phyloP scores from a whole-genome alignment of 1,140 invertebrate genomes.

The Heliconius melpomene region DNA sequence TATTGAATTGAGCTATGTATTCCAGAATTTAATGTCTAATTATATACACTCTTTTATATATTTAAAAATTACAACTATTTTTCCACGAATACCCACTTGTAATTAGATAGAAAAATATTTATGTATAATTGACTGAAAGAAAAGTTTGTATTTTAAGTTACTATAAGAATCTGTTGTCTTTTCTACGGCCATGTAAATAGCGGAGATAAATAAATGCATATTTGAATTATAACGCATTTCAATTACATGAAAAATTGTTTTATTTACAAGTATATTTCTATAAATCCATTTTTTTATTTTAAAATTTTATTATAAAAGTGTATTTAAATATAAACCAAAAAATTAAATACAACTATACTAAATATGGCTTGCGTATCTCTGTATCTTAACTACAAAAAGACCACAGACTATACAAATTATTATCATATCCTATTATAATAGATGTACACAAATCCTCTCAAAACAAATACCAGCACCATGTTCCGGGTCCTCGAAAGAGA shows the following conservation, averaged over 20 bases:
- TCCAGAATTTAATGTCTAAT: constrained; percentile 52
- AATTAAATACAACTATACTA: background rate
- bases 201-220: constrained; percentile 70
- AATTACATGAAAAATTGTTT: constrained; percentile 10
- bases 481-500: constrained; percentile 32
- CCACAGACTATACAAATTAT: background rate
- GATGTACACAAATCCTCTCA: constrained; percentile 22
- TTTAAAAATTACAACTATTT: constrained; percentile 63
- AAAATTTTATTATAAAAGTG: too few relatives aligned
- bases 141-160: constrained; percentile 71
- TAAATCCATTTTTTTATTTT: background rate
- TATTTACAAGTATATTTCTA: background rate
- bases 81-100: constrained; percentile 60
- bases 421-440: constrained; percentile 3
- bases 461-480: constrained; percentile 44
- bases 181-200: constrained; percentile 78
- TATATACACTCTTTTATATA: constrained; percentile 54
- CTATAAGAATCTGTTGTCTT: constrained; percentile 72
- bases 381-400: background rate
- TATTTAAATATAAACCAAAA: background rate
- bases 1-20: constrained; percentile 65
- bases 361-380: background rate
- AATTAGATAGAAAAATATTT: constrained; percentile 56
- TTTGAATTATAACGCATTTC: constrained; percentile 55
- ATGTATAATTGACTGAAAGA: constrained; percentile 63